Evolutionary conservation across 2,888 invertebrate genomes (phyloP), one percentile per base, ranked within the genome.

Genomic region (Lagria hirta): DNA sequence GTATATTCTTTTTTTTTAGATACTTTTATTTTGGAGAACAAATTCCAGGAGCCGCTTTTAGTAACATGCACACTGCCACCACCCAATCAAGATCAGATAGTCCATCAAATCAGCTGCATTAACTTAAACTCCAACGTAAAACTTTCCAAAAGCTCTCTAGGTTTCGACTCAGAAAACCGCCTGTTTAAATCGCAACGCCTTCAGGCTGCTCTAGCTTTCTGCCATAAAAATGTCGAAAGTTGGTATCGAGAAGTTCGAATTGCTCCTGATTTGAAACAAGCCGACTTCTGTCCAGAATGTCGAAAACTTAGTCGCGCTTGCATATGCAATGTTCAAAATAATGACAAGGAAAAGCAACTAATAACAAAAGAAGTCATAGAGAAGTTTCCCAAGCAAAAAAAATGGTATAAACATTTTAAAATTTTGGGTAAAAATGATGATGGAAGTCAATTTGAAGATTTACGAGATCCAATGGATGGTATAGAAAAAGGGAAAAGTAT

Each of bases 401-500:
- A 82, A 62, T 84, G 83, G 83, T 83, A 83, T 56, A 79, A 80
- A 54, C 78, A 79, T 62, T 68, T 79, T 33, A 80, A 78, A 59
- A 67, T 78, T 3, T 57, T 79, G 17, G 75, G 75, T 40, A 74
- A 75, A 29, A 75, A 47, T 72, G 3, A 75, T 70, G 51, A 75
- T 69, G 54, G 57, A 73, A 49, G 52, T 13, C 57, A 57, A 17
- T 55, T 57, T 28, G 70, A 65, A 57, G 77, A 77, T 38, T 65
- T 74, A 0, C 75, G 74, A 61, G 79, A 79, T 58, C 77, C 77
- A 1, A 75, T 82, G 46, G 82, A 83, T 65, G 72, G 74, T 41
- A 79, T 78, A 35, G 81, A 82, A 45, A 83, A 83, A 60, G 79
- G 82, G 52, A 79, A 81, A 68, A 83, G 83, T 46, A 83, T 84